phyloP scores from a whole-genome alignment of 2,888 invertebrate species.

The Agrochola circellaris region DNA sequence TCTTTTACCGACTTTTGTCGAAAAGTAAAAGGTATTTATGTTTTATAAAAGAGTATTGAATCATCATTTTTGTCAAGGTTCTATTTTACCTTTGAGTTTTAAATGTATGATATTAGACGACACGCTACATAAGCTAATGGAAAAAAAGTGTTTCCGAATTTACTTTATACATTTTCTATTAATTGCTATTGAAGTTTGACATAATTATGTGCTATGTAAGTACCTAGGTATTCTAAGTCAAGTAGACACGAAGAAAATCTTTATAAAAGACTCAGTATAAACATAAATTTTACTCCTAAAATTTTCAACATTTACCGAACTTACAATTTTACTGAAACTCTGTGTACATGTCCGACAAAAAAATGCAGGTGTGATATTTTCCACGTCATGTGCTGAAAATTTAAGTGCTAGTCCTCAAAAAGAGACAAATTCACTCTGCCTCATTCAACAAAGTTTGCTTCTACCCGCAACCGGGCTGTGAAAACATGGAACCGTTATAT shows the following conservation, averaged over 20 bases:
- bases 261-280: background rate
- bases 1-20: background rate
- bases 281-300: background rate
- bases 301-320: background rate
- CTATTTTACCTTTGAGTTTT: background rate
- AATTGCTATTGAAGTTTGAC: background rate
- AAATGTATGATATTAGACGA: background rate
- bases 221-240: too few relatives aligned
- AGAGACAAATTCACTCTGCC: background rate
- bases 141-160: background rate
- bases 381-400: background rate
- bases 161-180: background rate
- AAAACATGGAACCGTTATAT: background rate
- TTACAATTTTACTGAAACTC: background rate
- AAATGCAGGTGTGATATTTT: background rate
- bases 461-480: background rate
- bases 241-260: background rate
- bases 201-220: background rate
- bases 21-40: background rate
- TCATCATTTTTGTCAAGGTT: conserved; percentile 6
- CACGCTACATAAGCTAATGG: background rate
- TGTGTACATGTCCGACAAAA: too few relatives aligned
- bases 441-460: background rate
- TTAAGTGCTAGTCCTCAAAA: background rate
- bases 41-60: background rate